phyloP scores from a whole-genome alignment of 64 coral and sea anemone genomes.

The Anthopleura sola region DNA sequence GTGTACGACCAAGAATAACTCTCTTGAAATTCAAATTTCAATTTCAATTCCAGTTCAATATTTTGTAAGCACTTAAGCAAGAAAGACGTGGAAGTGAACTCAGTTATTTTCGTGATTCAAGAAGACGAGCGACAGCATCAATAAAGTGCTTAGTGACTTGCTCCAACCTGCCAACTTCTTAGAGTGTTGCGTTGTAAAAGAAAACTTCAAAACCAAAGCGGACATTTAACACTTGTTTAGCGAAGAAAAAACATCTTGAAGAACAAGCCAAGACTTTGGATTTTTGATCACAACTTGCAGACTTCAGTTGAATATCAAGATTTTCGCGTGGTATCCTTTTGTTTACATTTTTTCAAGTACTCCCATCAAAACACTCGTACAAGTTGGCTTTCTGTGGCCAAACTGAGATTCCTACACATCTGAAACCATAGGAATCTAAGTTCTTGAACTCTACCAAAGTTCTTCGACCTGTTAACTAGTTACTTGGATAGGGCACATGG shows the following conservation, averaged over 20 bases:
- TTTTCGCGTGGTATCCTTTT: not conserved
- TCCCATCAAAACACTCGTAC: slow-evolving; percentile 7
- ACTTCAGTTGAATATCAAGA: too few relatives aligned
- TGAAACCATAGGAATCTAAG: not conserved
- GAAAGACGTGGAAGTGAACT: not conserved
- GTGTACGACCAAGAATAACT: not conserved
- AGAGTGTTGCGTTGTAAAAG: not conserved
- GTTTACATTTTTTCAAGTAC: slow-evolving; percentile 5
- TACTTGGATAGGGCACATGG: not conserved
- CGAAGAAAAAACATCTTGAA: not conserved
- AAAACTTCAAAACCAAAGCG: not conserved
- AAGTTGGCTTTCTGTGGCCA: not conserved
- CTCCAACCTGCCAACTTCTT: not conserved
- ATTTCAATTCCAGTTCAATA: not conserved
- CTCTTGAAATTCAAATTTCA: not conserved
- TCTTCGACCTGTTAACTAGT: not conserved
- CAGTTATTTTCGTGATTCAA: not conserved
- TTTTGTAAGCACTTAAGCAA: not conserved
- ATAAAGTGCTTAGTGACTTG: not conserved
- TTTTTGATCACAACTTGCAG: not conserved
- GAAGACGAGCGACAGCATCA: not conserved
- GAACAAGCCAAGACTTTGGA: not conserved
- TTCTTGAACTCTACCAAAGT: not conserved
- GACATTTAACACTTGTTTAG: not conserved
- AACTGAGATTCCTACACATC: not conserved